phyloP scores from a whole-genome alignment of 1,140 invertebrate species.

The Chymomyza costata region DNA sequence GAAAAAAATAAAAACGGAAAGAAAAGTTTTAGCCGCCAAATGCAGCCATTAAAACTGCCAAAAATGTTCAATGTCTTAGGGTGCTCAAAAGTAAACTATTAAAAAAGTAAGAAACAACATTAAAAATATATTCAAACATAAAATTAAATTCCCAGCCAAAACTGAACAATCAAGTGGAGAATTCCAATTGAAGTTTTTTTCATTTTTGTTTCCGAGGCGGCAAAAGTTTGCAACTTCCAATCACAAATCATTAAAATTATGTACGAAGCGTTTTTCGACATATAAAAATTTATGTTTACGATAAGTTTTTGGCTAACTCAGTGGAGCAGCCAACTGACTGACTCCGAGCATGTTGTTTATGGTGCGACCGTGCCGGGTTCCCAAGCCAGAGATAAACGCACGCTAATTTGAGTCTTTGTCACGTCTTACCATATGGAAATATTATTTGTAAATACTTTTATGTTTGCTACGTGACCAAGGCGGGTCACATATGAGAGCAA shows the following conservation, averaged over 20 bases:
- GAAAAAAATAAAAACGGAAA: too few species aligned
- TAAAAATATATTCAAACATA: conserved; percentile 71
- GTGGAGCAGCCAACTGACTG: neutral
- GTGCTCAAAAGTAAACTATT: conserved; percentile 25
- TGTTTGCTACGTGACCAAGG: conserved; percentile 70
- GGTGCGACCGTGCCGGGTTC: conserved; percentile 24
- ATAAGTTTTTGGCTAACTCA: too few species aligned
- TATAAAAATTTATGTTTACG: too few species aligned
- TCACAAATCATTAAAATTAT: conserved; percentile 64
- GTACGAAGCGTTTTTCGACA: conserved; percentile 44
- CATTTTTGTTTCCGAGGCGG: conserved; percentile 8
- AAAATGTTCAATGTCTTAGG: neutral
- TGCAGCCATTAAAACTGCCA: neutral
- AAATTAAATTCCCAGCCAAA: conserved; percentile 68
- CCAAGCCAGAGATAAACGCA: conserved; percentile 59
- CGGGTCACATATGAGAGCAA: conserved; percentile 41
- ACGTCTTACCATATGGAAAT: conserved; percentile 75
- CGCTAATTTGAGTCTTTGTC: conserved; percentile 74
- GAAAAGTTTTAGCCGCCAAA: neutral
- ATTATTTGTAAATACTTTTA: conserved; percentile 75
- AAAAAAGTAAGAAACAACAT: conserved; percentile 27
- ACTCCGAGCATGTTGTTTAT: conserved; percentile 50
- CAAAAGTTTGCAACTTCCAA: conserved; percentile 35
- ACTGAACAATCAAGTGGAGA: conserved; percentile 24
- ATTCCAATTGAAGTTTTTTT: neutral